These are phyloP conservation scores for Suncus etruscus DNA, from an alignment of 2,113 vertebrate species.

Conservation along the genomic window DNA sequence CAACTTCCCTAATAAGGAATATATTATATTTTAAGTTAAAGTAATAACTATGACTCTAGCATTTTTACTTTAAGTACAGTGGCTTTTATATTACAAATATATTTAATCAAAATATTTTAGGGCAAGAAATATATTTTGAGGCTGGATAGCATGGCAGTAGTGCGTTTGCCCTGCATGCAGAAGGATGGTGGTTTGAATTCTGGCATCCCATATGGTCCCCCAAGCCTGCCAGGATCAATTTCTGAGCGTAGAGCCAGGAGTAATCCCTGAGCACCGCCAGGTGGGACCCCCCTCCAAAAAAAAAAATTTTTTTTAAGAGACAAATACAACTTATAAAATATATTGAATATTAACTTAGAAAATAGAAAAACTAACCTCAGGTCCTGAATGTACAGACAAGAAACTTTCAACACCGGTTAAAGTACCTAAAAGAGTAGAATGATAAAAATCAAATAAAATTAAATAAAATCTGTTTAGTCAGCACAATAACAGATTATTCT, in stretches of 20 bases:
- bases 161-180: no score
- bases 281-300: no score
- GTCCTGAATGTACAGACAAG: constrained; percentile 89
- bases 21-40: not conserved
- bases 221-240: no score
- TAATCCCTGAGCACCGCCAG: no score
- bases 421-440: constrained; percentile 87
- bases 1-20: no score
- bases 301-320: constrained; percentile 7
- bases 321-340: constrained; percentile 37
- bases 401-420: constrained; percentile 96
- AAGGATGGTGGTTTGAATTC: no score
- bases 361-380: constrained; percentile 90
- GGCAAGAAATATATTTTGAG: no score
- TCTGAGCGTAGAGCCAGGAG: no score
- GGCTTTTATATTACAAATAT: not conserved
- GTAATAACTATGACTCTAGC: constrained; percentile 12
- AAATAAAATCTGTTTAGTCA: constrained; percentile 14
- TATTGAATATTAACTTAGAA: constrained; percentile 48
- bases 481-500: not conserved
- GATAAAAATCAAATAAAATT: constrained; percentile 6
- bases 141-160: no score
- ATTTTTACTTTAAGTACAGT: constrained; percentile 55
- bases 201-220: no score
- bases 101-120: no score